Percentiles rank a stretch among this genome's conserved stretches.
These are phyloP conservation scores for Manis pentadactyla DNA, from an alignment of 2,797 vertebrate species.

Conservation along the genomic window DNA sequence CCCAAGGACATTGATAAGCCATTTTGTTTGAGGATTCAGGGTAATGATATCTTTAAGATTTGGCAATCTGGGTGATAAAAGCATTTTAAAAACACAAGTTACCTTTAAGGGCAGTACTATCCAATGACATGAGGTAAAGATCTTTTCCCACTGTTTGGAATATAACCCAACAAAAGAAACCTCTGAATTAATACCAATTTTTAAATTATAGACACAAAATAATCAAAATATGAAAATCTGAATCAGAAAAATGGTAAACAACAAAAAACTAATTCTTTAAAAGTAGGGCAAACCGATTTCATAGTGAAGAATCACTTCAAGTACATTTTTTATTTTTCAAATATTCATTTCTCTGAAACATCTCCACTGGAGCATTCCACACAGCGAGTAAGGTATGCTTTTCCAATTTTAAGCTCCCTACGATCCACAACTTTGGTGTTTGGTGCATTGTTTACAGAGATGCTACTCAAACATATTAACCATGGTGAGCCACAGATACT, in stretches of 20 bases:
- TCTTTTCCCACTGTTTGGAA: slow-evolving; percentile 40
- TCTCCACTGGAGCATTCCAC: neutral
- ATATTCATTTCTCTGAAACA: neutral
- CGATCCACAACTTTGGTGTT: neutral
- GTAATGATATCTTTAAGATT: neutral
- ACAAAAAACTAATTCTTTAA: neutral
- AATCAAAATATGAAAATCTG: slow-evolving; percentile 29
- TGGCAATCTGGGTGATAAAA: neutral
- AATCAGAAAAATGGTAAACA: neutral
- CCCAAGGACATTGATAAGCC: neutral
- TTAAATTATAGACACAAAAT: neutral
- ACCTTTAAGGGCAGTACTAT: slow-evolving; percentile 26
- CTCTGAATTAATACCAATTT: neutral
- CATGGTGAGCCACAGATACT: too few species aligned
- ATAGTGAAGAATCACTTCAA: neutral
- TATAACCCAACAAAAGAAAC: slow-evolving; percentile 47
- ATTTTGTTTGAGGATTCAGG: neutral
- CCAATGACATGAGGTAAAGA: neutral
- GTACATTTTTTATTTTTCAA: neutral
- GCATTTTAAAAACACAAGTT: slow-evolving; percentile 39
- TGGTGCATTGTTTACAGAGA: neutral
- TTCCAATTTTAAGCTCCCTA: neutral
- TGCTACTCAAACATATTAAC: neutral
- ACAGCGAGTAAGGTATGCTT: neutral
- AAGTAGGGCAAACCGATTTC: neutral